Conservation (phyloP, 2,797 vertebrate species). For the Pseudotriccus pelzelni region DNA sequence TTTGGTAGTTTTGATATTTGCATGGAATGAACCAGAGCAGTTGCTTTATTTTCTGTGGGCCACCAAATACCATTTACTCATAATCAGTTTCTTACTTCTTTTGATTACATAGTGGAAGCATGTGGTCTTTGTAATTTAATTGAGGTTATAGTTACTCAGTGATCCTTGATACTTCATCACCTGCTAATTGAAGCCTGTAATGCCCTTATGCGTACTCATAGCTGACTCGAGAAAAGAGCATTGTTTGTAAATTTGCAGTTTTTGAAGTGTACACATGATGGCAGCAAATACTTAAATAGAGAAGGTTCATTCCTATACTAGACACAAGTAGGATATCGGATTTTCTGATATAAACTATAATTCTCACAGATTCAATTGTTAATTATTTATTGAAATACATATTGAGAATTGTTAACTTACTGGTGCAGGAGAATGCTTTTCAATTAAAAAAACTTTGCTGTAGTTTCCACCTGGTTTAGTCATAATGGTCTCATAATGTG, state of each 20-base stretch:
- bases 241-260: conserved; percentile 28
- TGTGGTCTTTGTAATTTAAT: neutral
- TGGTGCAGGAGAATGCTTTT: neutral
- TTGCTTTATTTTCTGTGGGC: neutral
- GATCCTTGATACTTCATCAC: neutral
- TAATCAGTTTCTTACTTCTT: neutral
- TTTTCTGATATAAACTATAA: neutral
- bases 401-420: neutral
- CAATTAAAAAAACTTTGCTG: neutral
- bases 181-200: neutral
- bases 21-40: neutral
- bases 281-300: conserved; percentile 66
- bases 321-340: neutral
- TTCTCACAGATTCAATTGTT: neutral
- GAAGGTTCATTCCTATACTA: neutral
- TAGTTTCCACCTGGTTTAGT: neutral
- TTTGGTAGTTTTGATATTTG: neutral
- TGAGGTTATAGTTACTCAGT: neutral
- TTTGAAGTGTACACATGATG: conserved; percentile 65
- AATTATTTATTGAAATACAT: neutral
- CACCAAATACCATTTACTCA: neutral
- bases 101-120: neutral
- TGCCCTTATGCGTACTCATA: neutral
- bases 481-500: neutral
- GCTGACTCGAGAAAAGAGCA: neutral